Base-by-base conservation (phyloP, 2,888 invertebrate genomes). In the Rugalucina vietnamica region DNA sequence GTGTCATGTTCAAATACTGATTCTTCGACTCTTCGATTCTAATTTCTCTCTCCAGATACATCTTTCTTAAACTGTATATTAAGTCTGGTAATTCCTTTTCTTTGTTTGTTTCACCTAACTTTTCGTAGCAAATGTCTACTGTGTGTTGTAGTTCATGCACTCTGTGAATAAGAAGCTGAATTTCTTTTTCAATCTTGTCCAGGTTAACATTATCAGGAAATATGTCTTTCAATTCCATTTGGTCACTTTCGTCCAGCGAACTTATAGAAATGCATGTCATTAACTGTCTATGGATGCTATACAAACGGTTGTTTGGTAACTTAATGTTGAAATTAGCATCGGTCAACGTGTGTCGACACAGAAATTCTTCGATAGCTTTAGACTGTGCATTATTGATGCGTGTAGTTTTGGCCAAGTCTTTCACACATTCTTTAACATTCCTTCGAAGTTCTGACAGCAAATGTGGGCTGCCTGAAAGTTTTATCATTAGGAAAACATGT, bases 111-210 rank as follows among this genome's bases (percentile, higher is more conserved):
- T 86, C 88, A 14, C 88, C 88, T 0, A 88, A 50, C 29, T 86
- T 86, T 49, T 88, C 88, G 77, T 88, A 88, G 76, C 88, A 88
- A 32, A 50, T 84, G 27, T 88, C 88, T 27, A 88, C 60, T 5
- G 73, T 76, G 29, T 81, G 37, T 69, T 88, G 84, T 3, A 88
- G 65, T 27, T 88, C 88, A 27, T 82, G 73, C 10, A 88, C 86
- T 34, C 88, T 71, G 50, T 84, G 77, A 34, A 81, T 81, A 18
- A 88, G 29, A 5, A 79, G 69, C 0, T 34, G 43, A 27, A 86
- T 81, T 76, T 88, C 88, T 71, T 82, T 86, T 29, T 88, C 86
- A 4, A 88, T 81, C 57, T 81, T 85, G 21, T 88, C 88, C 34
- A 88, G 78, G 24, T 84, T 84, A 10, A 88, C 86, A 36, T 82